Base-by-base conservation (phyloP, 1,140 invertebrate genomes). In the Spodoptera litura region DNA sequence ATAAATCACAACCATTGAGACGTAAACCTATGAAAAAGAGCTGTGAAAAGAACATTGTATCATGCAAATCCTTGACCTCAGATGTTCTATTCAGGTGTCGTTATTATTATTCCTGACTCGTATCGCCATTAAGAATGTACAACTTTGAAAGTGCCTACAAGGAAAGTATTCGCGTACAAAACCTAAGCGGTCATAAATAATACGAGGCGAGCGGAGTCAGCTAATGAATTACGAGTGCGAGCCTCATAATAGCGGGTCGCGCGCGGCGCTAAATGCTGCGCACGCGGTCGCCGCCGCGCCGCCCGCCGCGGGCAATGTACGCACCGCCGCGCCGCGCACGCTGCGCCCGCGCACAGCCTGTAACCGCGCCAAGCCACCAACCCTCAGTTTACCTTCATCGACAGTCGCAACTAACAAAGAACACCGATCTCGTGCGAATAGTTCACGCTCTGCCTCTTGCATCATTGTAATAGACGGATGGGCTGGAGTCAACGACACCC, bases 171-270 rank as follows among this genome's bases (percentile, higher is more conserved):
- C 87, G 83, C 85, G 87, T 83, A 91, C 85, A 87, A 75, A 91
- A 89, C 86, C 85, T 88, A 90, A 91, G 88, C 83, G 79, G 81
- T 85, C 86, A 92, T 94, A 93, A 94, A 94, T 94, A 93, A 92
- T 90, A 83, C 81, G 85, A 89, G 77, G 85, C 83, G 87, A 89
- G 85, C 83, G 80, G 84, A 92, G 87, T 88, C 89, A 82, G 82
- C 87, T 93, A 93, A 92, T 94, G 91, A 94, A 91, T 91, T 93
- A 93, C 88, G 90, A 88, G 86, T 86, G 87, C 86, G 82, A 85
- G 85, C 68, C 85, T 85, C 81, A 85, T 89, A 90, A 89, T 89
- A 86, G 85, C 81, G 81, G 83, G 73, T 80, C 75, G 83, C 81
- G 78, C 64, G 49, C 66, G 70, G 58, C 78, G 70, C 75, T 82